Evolutionary conservation across 2,113 vertebrate genomes (phyloP), one percentile per base, ranked within the genome.

Genomic region (Notarius lentiginosus): DNA sequence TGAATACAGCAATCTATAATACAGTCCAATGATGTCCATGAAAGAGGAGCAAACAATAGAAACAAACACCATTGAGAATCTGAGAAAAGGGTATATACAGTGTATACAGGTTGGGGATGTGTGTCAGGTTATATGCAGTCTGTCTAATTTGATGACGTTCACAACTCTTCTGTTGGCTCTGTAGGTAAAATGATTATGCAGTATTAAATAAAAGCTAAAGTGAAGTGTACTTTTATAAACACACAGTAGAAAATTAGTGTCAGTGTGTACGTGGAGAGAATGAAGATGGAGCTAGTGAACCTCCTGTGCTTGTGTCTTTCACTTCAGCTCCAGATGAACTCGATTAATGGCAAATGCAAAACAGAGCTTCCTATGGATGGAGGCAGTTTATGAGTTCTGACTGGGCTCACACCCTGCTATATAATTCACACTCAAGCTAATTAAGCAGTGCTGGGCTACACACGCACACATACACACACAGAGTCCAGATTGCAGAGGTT

Each of bases 1-100:
- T 85, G 84, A 79, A 79, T 53, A 87, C 65, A 51, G 90, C 90
- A 47, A 84, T 86, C 58, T 11, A 79, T 56, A 84, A 90, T 88
- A 87, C 88, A 90, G 91, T 90, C 89, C 87, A 41, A 61, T 18
- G 82, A 58, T 72, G 27, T n/a, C 53, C 12, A 24, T 34, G 24
- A 79, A 76, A 55, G 17, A 22, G 22, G 12, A 14, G 47, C 17
- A 1, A 20, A 41, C 18, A 73, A 73, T 7, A 73, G 70, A 73
- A 73, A 8, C 24, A 56, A 55, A 56, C 7, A 2, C 6, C 47
- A n/a, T 0, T 2, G 7, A 20, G 53, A 58, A 79, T 56, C 41
- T 20, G 17, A 41, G 17, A 22, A 34, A 61, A 24, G 30, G 18
- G 12, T 81, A 47, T 61, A 80, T 58, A 60, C 6, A 60, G 9